These are phyloP conservation scores for Triplophysa rosa DNA, from an alignment of 2,113 vertebrate genomes.

Conservation along the genomic window DNA sequence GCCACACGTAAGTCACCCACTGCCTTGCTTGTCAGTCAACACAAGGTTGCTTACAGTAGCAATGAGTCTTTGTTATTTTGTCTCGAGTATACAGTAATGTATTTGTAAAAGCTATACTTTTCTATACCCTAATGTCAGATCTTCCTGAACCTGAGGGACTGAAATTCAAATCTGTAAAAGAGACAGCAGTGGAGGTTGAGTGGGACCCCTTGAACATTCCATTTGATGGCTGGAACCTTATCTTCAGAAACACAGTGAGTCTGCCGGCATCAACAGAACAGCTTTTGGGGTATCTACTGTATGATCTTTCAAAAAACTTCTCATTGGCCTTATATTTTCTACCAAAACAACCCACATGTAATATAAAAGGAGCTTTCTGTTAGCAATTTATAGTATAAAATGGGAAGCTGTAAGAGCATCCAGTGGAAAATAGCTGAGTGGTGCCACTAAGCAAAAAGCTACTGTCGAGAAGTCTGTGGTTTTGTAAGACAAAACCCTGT, in stretches of 20 bases:
- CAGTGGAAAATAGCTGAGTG: conserved; percentile 58
- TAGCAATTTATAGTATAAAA: conserved; percentile 50
- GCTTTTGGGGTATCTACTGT: neutral
- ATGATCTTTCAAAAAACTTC: conserved; percentile 22
- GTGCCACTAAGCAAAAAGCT: conserved; percentile 52
- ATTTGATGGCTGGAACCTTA: conserved; percentile 94
- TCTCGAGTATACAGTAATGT: conserved; percentile 5
- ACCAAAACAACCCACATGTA: conserved; percentile 37
- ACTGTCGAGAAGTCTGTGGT: conserved; percentile 50
- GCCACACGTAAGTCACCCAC: conserved; percentile 82
- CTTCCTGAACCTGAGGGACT: conserved; percentile 93
- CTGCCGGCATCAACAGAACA: neutral
- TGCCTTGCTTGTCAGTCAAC: neutral
- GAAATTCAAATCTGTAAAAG: conserved; percentile 91
- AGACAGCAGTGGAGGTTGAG: conserved; percentile 92
- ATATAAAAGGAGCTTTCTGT: conserved; percentile 41
- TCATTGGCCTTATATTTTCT: conserved; percentile 54
- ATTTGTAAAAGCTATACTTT: neutral
- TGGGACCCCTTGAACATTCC: conserved; percentile 94
- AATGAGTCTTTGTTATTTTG: neutral
- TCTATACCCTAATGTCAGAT: conserved; percentile 71
- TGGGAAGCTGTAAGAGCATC: conserved; percentile 39
- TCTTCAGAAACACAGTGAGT: conserved; percentile 90
- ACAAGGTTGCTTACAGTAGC: neutral
- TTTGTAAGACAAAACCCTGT: conserved; percentile 53